phyloP scores from a whole-genome alignment of 2,113 vertebrate species.

The Psephotus haematonotus region DNA sequence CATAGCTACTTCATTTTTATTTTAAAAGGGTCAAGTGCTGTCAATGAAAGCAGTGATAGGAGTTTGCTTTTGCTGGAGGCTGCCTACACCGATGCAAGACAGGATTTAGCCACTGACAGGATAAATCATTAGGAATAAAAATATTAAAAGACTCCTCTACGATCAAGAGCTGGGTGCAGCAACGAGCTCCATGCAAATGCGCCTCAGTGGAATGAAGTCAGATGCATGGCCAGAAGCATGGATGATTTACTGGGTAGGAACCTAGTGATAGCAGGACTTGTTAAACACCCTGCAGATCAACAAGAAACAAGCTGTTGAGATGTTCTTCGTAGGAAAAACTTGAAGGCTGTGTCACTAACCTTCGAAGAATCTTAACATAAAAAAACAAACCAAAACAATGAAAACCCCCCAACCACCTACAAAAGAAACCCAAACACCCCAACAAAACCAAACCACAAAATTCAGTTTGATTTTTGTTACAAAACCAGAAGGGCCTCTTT shows the following conservation, averaged over 20 bases:
- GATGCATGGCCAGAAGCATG: background rate
- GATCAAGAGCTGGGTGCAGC: background rate
- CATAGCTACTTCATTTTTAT: background rate
- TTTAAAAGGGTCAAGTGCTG: background rate
- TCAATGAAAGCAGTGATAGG: background rate
- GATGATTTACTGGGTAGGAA: background rate
- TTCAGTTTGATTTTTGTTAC: background rate
- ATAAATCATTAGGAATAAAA: background rate
- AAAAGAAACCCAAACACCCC: background rate
- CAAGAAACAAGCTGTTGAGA: background rate
- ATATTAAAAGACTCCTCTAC: background rate
- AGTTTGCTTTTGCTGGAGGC: background rate
- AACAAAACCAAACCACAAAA: background rate
- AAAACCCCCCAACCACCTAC: accelerated
- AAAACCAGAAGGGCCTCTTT: background rate
- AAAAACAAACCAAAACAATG: background rate
- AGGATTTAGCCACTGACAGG: background rate
- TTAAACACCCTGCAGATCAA: background rate
- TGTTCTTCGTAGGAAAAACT: background rate
- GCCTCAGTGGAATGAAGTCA: background rate
- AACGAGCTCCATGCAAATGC: background rate
- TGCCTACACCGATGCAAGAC: background rate
- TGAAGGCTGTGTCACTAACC: background rate
- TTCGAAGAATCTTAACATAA: background rate
- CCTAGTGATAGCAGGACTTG: background rate